Conservation (phyloP, 2,888 invertebrate genomes). For the Meteorus colon region DNA sequence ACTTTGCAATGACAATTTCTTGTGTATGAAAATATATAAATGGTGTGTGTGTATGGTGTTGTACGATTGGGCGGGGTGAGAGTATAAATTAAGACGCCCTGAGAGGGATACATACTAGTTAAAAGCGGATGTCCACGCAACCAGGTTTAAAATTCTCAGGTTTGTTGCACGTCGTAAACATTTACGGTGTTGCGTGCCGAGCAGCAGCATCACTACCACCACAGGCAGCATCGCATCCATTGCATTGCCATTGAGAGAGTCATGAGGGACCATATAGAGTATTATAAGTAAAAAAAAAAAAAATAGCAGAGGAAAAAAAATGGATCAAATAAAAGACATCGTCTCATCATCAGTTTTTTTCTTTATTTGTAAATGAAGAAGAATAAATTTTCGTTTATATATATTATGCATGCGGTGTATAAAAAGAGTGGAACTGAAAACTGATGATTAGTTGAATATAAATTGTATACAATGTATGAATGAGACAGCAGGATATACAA, state of each 20-base stretch:
- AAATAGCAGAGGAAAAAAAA: not conserved
- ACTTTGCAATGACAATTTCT: too few species aligned
- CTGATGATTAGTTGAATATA: slow-evolving; percentile 33
- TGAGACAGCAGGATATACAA: not conserved
- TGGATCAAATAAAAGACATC: not conserved
- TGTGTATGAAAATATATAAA: too few species aligned
- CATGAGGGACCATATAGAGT: slow-evolving; percentile 1
- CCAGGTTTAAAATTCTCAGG: slow-evolving; percentile 47
- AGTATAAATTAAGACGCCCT: slow-evolving; percentile 48
- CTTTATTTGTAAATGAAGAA: not conserved
- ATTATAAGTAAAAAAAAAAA: not conserved
- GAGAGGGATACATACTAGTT: slow-evolving; percentile 42
- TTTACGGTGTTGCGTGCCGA: slow-evolving; percentile 51
- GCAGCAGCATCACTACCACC: not conserved
- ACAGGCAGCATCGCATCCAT: not conserved
- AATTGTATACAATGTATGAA: slow-evolving; percentile 9
- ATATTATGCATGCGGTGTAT: not conserved
- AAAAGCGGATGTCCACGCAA: slow-evolving; percentile 48
- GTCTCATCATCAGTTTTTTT: not conserved
- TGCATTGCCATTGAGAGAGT: not conserved
- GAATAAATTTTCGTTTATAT: slow-evolving; percentile 8
- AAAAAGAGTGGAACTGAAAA: not conserved
- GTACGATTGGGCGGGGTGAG: slow-evolving; percentile 13
- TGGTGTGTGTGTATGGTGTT: not conserved
- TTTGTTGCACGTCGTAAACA: slow-evolving; percentile 50